Base-by-base conservation (phyloP, 2,113 vertebrate species). In the Zapus hudsonius region DNA sequence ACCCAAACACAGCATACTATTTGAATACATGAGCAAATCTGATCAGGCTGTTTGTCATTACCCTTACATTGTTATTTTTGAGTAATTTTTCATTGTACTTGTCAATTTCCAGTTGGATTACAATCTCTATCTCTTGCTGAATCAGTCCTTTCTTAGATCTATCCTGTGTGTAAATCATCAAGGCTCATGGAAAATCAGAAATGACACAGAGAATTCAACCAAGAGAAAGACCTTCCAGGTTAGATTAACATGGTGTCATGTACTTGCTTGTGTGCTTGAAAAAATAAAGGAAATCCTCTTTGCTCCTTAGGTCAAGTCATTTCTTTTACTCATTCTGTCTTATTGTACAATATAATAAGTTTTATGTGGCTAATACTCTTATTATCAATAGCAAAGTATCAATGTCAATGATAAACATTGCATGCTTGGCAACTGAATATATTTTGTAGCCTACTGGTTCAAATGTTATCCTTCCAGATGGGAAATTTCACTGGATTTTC, bases 401-500 rank as follows among this genome's bases (percentile, higher is more conserved):
- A 89, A 67, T 83, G 73, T 89, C 94, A 92, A 75, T 52, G 91
- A 86, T 84, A 95, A 93, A 91, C 76, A 91, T 69, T 20, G 20
- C 7, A 36, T 63, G 52, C 29, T 94, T 67, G 16, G 69, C 95
- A 83, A 93, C 64, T 83, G 83, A 94, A 81, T 74, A 52, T 31
- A 7, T 22, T 70, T 82, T 87, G n/a, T 72, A 92, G 69, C 23
- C 40, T 74, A 40, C 78, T 73, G 38, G 83, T 95, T 96, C 89
- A 95, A 96, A 93, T 96, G 52, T 94, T 95, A 78, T 80, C 47
- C 83, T 80, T 7, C 67, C 95, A 96, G 61, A 75, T 93, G 95
- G 69, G 86, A 84, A 85, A 84, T 63, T 79, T 91, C 72, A 87
- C 38, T 89, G 75, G 74, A 31, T 70, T 92, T 96, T 87, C 36